Conservation (phyloP, 2,797 vertebrate genomes). For the Muscicapa comitata region DNA sequence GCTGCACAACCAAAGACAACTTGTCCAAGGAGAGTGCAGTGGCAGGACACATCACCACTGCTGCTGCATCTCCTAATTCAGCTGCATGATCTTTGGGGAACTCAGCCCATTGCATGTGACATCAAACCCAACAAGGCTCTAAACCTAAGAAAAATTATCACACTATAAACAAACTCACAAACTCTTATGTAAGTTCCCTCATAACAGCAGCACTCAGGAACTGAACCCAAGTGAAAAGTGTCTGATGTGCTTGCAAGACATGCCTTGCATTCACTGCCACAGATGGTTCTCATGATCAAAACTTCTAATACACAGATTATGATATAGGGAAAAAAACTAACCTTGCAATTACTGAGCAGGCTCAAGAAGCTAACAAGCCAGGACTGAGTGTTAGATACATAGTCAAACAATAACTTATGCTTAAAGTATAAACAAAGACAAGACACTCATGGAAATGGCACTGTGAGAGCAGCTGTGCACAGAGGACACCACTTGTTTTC, state of each 20-base stretch:
- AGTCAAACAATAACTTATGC: background rate
- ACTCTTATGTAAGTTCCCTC: background rate
- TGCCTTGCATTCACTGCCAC: background rate
- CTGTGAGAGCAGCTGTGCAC: slow-evolving; percentile 44
- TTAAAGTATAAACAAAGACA: slow-evolving; percentile 22
- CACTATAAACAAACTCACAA: background rate
- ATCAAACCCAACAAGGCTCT: background rate
- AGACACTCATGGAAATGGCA: background rate
- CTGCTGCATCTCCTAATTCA: background rate
- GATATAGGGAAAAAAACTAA: background rate
- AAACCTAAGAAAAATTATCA: background rate
- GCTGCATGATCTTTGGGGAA: background rate
- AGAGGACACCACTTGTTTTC: slow-evolving; percentile 49
- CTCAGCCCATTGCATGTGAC: background rate
- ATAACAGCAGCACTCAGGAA: background rate
- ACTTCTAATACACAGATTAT: background rate
- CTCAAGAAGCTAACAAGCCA: slow-evolving; percentile 53
- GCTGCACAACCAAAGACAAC: background rate
- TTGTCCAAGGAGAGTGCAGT: background rate
- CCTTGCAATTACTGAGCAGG: background rate
- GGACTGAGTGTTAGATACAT: background rate
- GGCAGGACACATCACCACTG: background rate
- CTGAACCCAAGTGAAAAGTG: background rate
- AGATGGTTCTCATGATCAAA: background rate
- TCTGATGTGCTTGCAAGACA: background rate